phyloP scores from a whole-genome alignment of 2,797 vertebrate species.

The Argya squamiceps region DNA sequence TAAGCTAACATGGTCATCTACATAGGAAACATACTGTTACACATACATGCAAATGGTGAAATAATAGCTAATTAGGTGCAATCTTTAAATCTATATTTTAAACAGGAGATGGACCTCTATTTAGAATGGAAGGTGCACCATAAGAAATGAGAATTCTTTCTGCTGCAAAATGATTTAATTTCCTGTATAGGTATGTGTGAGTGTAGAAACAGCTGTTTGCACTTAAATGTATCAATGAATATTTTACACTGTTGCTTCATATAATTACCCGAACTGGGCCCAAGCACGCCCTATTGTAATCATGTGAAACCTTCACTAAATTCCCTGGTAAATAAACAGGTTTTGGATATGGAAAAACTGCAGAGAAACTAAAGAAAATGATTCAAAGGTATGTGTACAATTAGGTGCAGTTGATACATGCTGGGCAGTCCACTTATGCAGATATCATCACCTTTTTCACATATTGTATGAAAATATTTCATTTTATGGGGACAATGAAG shows the following conservation, averaged over 20 bases:
- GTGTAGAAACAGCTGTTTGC: neutral
- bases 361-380: neutral
- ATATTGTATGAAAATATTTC: neutral
- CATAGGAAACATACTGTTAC: neutral
- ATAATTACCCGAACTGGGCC: neutral
- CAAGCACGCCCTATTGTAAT: neutral
- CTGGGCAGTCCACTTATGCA: neutral
- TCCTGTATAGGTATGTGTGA: accelerated
- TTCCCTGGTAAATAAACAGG: neutral
- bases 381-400: neutral
- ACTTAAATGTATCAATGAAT: neutral
- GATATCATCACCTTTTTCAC: neutral
- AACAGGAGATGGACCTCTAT: neutral
- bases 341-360: neutral
- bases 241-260: neutral
- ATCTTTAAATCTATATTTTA: neutral
- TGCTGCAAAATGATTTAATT: neutral
- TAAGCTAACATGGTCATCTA: neutral
- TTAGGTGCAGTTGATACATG: neutral
- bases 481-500: neutral
- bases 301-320: neutral
- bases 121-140: neutral
- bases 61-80: neutral
- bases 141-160: neutral
- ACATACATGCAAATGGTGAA: neutral